These are phyloP conservation scores for Cepaea nemoralis DNA, from an alignment of 1,140 invertebrate species.

Conservation along the genomic window DNA sequence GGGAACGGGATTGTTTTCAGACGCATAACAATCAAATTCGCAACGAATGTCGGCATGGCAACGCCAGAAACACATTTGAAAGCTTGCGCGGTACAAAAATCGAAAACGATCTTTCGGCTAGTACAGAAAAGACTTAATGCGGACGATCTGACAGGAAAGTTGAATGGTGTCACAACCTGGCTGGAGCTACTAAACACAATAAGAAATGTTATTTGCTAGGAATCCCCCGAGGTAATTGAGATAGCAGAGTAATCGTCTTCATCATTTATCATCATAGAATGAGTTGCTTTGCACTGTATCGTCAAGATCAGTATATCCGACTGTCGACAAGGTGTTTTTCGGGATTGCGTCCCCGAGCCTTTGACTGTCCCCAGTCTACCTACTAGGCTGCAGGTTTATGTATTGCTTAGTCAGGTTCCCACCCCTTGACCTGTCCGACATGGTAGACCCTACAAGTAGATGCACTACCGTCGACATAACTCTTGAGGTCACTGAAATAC, in stretches of 20 bases:
- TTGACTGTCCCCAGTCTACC: too few relatives aligned
- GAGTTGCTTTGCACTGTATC: not conserved
- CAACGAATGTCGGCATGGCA: not conserved
- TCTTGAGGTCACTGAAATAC: too few relatives aligned
- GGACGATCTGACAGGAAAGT: not conserved
- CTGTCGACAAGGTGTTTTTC: too few relatives aligned
- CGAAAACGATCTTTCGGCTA: not conserved
- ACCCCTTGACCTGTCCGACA: too few relatives aligned
- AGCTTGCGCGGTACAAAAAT: not conserved
- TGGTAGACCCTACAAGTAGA: too few relatives aligned
- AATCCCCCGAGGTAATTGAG: too few relatives aligned
- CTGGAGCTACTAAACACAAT: not conserved
- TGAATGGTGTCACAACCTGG: not conserved
- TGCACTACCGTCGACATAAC: too few relatives aligned
- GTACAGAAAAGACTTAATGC: not conserved
- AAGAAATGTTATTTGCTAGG: too few relatives aligned
- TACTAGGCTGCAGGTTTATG: too few relatives aligned
- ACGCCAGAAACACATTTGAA: not conserved
- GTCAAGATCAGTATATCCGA: not conserved
- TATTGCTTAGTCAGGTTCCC: too few relatives aligned
- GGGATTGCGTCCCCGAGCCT: too few relatives aligned
- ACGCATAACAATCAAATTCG: not conserved
- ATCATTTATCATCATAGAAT: not conserved
- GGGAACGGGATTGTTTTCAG: not conserved
- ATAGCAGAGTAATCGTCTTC: too few relatives aligned